A percentile compares a stretch with the other conserved stretches of the same genome.
These are phyloP conservation scores for Lagorchestes hirsutus DNA, from an alignment of 2,797 vertebrate genomes.

Conservation along the genomic window DNA sequence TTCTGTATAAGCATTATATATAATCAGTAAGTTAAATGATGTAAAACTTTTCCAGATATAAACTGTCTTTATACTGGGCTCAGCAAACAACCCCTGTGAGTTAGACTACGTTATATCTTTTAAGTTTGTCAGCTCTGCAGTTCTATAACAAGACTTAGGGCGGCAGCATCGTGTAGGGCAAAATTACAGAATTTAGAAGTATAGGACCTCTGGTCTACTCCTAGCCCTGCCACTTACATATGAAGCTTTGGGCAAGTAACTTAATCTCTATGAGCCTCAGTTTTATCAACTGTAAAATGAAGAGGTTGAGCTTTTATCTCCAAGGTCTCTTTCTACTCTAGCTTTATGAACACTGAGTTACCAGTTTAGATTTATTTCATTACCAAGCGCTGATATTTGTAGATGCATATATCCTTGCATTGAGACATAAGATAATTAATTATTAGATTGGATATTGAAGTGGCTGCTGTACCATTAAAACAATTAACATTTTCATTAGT, in stretches of 20 bases:
- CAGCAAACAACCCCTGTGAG: slow-evolving; percentile 28
- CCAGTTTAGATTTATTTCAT: not conserved
- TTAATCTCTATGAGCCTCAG: not conserved
- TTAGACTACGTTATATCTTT: slow-evolving; percentile 28
- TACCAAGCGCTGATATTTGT: not conserved
- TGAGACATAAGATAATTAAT: not conserved
- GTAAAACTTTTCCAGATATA: slow-evolving; percentile 46
- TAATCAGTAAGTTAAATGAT: slow-evolving; percentile 5
- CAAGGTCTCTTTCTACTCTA: not conserved
- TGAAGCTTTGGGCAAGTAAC: not conserved
- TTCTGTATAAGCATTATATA: slow-evolving; percentile 20
- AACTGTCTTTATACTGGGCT: slow-evolving; percentile 27
- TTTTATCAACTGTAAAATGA: not conserved
- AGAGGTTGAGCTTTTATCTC: not conserved
- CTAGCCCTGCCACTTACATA: not conserved
- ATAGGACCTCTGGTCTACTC: not conserved
- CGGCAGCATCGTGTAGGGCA: not conserved
- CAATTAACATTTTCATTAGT: not conserved
- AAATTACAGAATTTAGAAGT: not conserved
- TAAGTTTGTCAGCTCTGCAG: not conserved
- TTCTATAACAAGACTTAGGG: not conserved
- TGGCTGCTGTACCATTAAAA: not conserved
- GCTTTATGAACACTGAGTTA: not conserved
- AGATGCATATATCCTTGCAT: not conserved
- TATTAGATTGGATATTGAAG: not conserved